Conservation (phyloP, 1,140 invertebrate species). For the Papilio dardanus region DNA sequence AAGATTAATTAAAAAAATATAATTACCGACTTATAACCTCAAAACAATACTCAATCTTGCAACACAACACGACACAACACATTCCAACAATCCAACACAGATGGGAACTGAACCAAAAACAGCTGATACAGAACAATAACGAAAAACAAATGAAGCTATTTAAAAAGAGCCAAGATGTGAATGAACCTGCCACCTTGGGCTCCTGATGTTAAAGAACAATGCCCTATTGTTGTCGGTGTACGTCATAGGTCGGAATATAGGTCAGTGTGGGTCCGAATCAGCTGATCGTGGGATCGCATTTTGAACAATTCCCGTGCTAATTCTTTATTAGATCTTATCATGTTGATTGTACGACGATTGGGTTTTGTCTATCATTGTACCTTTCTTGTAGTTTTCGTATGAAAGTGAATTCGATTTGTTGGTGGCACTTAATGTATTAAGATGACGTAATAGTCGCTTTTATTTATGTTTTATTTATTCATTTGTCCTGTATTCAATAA, state of each 20-base stretch:
- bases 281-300: conserved; percentile 68
- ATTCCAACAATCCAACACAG: conserved; percentile 37
- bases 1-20: background rate
- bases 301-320: conserved; percentile 56
- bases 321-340: conserved; percentile 47
- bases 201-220: conserved; percentile 77
- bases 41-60: background rate
- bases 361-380: background rate
- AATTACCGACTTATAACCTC: background rate
- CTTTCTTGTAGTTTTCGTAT: background rate
- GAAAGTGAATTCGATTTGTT: background rate
- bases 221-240: conserved; percentile 73
- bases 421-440: background rate
- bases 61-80: background rate
- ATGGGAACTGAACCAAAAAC: conserved; percentile 66
- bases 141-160: conserved; percentile 73
- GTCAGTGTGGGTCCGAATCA: conserved; percentile 73
- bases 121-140: conserved; percentile 73
- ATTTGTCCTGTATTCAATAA: background rate
- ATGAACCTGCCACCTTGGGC: conserved; percentile 71
- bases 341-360: conserved; percentile 28
- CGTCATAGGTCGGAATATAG: conserved; percentile 75
- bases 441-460: no score
- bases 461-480: background rate
- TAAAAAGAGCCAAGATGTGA: conserved; percentile 71